Evolutionary conservation across 2,888 invertebrate genomes (phyloP).

Genomic region (Portevinia maculata): DNA sequence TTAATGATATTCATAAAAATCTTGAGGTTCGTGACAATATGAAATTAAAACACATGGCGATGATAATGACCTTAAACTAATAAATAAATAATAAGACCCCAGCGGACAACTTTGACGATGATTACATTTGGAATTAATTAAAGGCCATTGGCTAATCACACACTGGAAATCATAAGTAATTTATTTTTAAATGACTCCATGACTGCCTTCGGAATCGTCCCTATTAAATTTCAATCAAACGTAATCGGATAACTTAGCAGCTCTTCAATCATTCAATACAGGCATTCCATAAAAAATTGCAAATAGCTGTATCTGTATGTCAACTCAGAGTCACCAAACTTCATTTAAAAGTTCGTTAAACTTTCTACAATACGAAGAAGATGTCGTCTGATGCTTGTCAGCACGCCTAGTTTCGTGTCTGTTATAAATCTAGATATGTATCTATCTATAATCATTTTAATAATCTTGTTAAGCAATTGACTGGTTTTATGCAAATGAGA

Average conservation of each 20-base stretch:
- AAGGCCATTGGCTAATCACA: slow-evolving; percentile 6
- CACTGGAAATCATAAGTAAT: background rate
- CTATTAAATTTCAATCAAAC: background rate
- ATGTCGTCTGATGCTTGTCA: background rate
- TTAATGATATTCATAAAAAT: background rate
- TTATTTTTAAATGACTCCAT: slow-evolving; percentile 10
- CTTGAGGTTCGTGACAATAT: background rate
- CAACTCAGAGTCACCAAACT: background rate
- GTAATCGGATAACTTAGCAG: background rate
- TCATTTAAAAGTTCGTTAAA: slow-evolving; percentile 12
- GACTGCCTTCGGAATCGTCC: background rate
- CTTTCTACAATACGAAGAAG: background rate
- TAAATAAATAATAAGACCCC: background rate
- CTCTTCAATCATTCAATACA: background rate
- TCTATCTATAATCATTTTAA: background rate
- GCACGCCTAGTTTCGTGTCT: slow-evolving; percentile 1
- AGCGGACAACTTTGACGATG: background rate
- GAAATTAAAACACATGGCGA: background rate
- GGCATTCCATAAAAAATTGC: background rate
- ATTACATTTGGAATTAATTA: slow-evolving; percentile 5
- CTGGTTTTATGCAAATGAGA: slow-evolving; percentile 23
- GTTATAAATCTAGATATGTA: background rate
- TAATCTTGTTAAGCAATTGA: background rate
- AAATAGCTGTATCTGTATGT: background rate
- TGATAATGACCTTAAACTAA: background rate